Base-by-base conservation (phyloP, 2,888 invertebrate species). In the Drosophila ustulata region DNA sequence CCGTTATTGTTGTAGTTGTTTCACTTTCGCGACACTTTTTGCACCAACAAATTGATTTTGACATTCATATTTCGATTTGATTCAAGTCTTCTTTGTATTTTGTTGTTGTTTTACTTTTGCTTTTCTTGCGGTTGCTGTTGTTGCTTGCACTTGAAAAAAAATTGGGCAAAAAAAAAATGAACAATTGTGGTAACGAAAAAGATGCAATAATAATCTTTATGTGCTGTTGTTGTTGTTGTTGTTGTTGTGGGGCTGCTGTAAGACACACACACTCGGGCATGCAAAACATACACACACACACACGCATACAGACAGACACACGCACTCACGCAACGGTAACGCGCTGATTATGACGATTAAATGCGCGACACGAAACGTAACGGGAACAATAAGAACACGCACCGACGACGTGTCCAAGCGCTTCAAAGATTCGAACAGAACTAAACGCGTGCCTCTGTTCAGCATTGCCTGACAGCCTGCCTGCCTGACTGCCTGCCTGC, bases 361-460 rank as follows among this genome's bases (percentile, higher is more conserved):
- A 52, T 49, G 50, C 23, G 13, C 18, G 41, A 45, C 28, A 25
- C 32, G 37, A 39, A 23, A 41, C 41, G 66, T 56, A 46, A 59
- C 46, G 37, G n/a, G 37, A 37, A 37, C 37, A 37, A 37, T 41
- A 43, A 11, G 39, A 39, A 46, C 71, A 68, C 72, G 68, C 61
- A 76, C 77, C 78, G 80, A 81, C 75, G 65, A 86, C 84, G 90
- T 89, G 90, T 91, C 91, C 85, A 89, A 88, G 90, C 91, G 87
- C 83, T 90, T 91, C 91, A 91, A 91, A 88, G 91, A 90, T 88
- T 88, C 87, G 89, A 89, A 91, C 80, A 91, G 90, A 91, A 91
- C 91, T 91, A 81, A 85, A 75, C 75, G 81, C 72, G 78, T 75
- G 75, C 64, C 49, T 59, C 56, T 51, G 70, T 37, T 56, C 30